Base-by-base conservation (phyloP, 2,888 invertebrate genomes). In the Drosophila kokeensis region DNA sequence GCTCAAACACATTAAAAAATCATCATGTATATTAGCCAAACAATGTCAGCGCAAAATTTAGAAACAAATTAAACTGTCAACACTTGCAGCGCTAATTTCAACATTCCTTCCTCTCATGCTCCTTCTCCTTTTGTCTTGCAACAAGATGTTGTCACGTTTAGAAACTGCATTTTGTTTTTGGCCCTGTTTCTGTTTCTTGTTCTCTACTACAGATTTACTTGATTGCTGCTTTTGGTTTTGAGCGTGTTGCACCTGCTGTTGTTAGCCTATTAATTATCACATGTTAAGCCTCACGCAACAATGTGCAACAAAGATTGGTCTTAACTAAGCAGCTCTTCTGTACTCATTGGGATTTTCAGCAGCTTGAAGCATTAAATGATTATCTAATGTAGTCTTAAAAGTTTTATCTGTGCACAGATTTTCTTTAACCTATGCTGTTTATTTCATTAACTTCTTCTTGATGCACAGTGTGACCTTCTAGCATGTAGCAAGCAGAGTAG, bases 41-140 rank as follows among this genome's bases (percentile, higher is more conserved):
- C 36, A 50, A 69, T 57, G 29, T 32, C 49, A 52, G 55, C 27
- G 64, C 60, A 42, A 61, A 68, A 58, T 63, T 50, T 76, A 54
- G 61, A 69, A 70, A 52, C 54, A 60, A 63, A 66, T 66, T 74
- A 60, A 53, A 63, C 61, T 34, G 66, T 64, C 65, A 60, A 58
- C 78, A 82, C 62, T 67, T 66, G 63, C 75, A 75, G 42, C 67
- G 42, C 53, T 54, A 59, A 59, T 70, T 61, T 73, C 68, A 76
- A 76, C 80, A 70, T 58, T 67, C 57, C 57, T 42, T 24, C 24
- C 27, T 4, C 15, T 32, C 30, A 0, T 11, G n/a, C 52, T 18
- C 21, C 30, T 6, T 34, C 30, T 42, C 34, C 11, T 0, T 27
- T 21, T 36, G 21, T 6, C 5, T 8, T 24, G 62, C 30, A n/a